A percentile compares a stretch with the other conserved stretches of the same genome.
phyloP scores from a whole-genome alignment of 2,113 vertebrate genomes.

The Procavia capensis region DNA sequence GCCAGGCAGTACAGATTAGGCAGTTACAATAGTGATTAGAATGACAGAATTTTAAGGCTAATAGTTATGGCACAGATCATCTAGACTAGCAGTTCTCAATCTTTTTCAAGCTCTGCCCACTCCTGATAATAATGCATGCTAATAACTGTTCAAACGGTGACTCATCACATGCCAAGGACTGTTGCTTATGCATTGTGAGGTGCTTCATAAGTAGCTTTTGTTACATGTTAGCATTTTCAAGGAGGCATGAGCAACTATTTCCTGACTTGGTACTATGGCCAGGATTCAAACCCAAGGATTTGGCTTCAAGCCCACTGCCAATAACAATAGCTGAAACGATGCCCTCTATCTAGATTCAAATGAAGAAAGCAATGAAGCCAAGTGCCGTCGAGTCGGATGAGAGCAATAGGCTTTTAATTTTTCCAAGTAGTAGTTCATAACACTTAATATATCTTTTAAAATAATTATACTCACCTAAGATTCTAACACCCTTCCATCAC shows the following conservation, averaged over 20 bases:
- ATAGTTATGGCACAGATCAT: not conserved
- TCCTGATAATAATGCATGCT: not conserved
- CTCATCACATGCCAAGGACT: not conserved
- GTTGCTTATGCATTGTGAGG: not conserved
- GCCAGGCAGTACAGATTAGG: not conserved
- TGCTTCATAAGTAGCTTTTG: too few relatives aligned
- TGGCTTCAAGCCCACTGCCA: not conserved
- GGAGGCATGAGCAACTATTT: not conserved
- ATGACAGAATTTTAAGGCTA: not conserved
- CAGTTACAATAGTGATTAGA: not conserved
- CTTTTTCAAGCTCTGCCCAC: not conserved
- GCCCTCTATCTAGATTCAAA: not conserved
- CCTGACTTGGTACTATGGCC: not conserved
- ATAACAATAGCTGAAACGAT: not conserved
- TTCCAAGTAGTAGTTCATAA: not conserved
- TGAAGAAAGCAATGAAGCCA: not conserved
- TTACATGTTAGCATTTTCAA: not conserved
- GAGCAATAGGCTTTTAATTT: not conserved
- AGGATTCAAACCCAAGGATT: not conserved
- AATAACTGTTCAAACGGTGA: not conserved
- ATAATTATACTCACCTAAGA: not conserved
- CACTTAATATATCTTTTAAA: not conserved
- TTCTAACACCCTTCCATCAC: not conserved
- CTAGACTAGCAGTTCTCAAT: not conserved
- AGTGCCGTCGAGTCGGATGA: too few relatives aligned